Conservation (phyloP, 2,113 vertebrate species). For the Catharus fuscescens region DNA sequence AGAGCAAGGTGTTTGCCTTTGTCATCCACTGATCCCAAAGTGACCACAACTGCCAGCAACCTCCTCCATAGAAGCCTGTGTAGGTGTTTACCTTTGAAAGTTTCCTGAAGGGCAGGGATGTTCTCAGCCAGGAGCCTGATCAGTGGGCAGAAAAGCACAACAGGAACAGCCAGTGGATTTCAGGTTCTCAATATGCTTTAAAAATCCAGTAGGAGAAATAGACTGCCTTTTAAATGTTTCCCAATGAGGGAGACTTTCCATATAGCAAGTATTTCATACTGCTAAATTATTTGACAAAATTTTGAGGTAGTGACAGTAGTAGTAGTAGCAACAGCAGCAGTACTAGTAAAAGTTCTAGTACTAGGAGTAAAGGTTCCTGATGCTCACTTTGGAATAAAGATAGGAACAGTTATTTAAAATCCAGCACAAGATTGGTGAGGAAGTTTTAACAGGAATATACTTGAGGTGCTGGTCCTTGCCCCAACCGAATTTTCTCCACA, state of each 20-base stretch:
- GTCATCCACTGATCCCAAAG: not conserved
- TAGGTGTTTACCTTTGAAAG: not conserved
- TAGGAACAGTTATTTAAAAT: conserved; percentile 31
- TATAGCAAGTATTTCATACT: not conserved
- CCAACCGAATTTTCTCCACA: conserved; percentile 73
- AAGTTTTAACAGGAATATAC: conserved; percentile 64
- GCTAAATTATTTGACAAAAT: not conserved
- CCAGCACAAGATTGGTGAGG: not conserved
- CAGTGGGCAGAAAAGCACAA: not conserved
- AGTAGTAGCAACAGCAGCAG: not conserved
- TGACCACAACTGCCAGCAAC: not conserved
- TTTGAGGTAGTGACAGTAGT: not conserved
- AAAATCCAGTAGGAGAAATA: not conserved
- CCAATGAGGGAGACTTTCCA: not conserved
- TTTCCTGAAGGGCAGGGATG: not conserved
- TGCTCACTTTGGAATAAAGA: conserved; percentile 17
- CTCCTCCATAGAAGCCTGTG: not conserved
- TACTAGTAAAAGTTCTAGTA: not conserved
- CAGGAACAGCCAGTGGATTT: not conserved
- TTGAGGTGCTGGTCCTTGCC: conserved; percentile 52
- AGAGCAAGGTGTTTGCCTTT: not conserved
- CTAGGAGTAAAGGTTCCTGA: not conserved
- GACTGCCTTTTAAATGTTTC: not conserved
- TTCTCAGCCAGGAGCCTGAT: not conserved
- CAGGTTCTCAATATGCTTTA: not conserved